These are phyloP conservation scores for Chalcis sispes DNA, from an alignment of 2,888 invertebrate genomes.

Conservation along the genomic window DNA sequence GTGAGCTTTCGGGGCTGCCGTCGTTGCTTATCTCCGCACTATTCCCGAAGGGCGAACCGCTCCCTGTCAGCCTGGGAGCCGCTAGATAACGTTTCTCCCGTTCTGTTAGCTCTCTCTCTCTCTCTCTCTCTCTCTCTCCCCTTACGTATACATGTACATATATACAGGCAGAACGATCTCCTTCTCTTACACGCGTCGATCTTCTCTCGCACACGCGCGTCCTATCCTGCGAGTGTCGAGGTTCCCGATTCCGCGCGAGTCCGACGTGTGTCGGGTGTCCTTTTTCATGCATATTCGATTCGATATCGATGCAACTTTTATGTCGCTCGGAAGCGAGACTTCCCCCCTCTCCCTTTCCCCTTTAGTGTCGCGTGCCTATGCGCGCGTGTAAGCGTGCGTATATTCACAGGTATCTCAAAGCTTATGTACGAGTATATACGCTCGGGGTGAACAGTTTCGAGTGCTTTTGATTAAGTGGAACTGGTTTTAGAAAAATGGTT, in stretches of 20 bases:
- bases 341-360: no score
- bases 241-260: background rate
- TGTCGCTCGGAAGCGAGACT: background rate
- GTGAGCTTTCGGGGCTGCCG: conserved; percentile 63
- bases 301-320: conserved; percentile 3
- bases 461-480: no score
- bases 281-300: conserved; percentile 31
- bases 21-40: conserved; percentile 73
- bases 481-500: no score
- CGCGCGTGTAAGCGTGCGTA: no score
- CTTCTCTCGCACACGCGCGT: background rate
- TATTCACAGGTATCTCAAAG: no score
- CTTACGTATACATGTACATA: background rate
- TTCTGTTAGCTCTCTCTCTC: conserved; percentile 54
- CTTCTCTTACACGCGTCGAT: no score
- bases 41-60: conserved; percentile 76
- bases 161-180: no score
- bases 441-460: no score
- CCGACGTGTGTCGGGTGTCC: background rate
- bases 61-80: conserved; percentile 73
- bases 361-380: no score
- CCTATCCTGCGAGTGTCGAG: no score
- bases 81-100: conserved; percentile 71
- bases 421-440: no score
- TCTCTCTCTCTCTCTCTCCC: conserved; percentile 29